Evolutionary conservation across 2,888 invertebrate genomes (phyloP).

Genomic region (Conchocele bisecta): DNA sequence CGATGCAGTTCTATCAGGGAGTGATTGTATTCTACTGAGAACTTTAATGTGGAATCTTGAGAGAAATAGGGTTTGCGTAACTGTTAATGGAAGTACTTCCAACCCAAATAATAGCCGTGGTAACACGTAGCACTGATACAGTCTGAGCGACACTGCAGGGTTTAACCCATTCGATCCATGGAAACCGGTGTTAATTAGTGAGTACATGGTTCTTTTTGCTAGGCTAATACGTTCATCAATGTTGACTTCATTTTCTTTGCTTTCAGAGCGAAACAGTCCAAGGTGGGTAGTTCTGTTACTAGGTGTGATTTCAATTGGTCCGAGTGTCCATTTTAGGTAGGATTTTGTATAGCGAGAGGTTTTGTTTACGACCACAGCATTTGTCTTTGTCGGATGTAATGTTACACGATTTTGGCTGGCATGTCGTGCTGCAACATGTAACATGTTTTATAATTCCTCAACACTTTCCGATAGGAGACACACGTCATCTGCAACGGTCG

Average conservation of each 20-base stretch:
- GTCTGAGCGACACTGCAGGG: background rate
- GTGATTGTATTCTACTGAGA: background rate
- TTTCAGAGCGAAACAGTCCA: background rate
- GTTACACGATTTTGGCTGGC: too few species aligned
- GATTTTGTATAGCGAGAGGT: background rate
- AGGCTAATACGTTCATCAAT: background rate
- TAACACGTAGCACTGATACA: conserved; percentile 6
- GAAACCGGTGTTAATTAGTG: background rate
- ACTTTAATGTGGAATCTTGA: background rate
- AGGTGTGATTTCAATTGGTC: background rate
- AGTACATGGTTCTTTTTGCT: background rate
- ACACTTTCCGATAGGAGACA: background rate
- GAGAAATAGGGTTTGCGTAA: background rate
- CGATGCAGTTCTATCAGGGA: background rate
- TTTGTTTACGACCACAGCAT: background rate
- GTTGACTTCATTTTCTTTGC: background rate
- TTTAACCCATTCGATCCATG: conserved; percentile 12
- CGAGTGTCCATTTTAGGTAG: background rate
- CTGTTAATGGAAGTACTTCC: background rate
- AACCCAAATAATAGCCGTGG: too few species aligned
- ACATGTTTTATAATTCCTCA: background rate
- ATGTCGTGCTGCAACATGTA: background rate
- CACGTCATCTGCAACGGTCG: too few species aligned
- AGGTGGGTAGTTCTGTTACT: background rate
- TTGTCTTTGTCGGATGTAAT: background rate